Evolutionary conservation across 2,888 invertebrate species (phyloP).

Genomic region (Venusia cambrica): DNA sequence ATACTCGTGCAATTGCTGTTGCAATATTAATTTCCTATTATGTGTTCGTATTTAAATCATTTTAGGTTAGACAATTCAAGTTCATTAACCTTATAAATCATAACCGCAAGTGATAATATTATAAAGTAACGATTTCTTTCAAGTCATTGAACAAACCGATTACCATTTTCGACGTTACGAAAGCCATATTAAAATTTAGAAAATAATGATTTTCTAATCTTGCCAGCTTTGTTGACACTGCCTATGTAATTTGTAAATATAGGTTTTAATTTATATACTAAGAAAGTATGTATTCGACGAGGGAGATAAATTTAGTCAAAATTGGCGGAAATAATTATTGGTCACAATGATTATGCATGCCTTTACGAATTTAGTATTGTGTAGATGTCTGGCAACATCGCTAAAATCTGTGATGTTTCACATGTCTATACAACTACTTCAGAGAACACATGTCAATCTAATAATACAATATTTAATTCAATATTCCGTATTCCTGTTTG

Average conservation of each 20-base stretch:
- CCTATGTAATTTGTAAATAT: constrained; percentile 74
- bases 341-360: too few species aligned
- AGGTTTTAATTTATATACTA: constrained; percentile 38
- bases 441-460: constrained; percentile 2
- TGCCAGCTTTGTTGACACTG: constrained; percentile 78
- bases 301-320: constrained; percentile 17
- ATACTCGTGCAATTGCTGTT: constrained; percentile 48
- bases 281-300: constrained; percentile 24
- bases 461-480: background rate
- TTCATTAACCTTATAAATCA: constrained; percentile 29
- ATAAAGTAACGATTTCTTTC: constrained; percentile 14
- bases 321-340: constrained; percentile 7
- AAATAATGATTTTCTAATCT: constrained; percentile 71
- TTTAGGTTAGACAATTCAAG: constrained; percentile 25
- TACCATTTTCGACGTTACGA: constrained; percentile 63
- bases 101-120: constrained; percentile 20
- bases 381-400: constrained; percentile 78
- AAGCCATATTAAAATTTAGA: constrained; percentile 80
- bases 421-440: constrained; percentile 71
- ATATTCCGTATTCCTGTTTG: constrained; percentile 21
- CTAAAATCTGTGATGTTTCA: constrained; percentile 63
- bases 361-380: constrained; percentile 47
- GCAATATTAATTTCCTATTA: constrained; percentile 58
- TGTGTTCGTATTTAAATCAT: constrained; percentile 48
- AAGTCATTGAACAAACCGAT: constrained; percentile 32